phyloP scores from a whole-genome alignment of 2,888 invertebrate genomes.

The Thyatira batis region DNA sequence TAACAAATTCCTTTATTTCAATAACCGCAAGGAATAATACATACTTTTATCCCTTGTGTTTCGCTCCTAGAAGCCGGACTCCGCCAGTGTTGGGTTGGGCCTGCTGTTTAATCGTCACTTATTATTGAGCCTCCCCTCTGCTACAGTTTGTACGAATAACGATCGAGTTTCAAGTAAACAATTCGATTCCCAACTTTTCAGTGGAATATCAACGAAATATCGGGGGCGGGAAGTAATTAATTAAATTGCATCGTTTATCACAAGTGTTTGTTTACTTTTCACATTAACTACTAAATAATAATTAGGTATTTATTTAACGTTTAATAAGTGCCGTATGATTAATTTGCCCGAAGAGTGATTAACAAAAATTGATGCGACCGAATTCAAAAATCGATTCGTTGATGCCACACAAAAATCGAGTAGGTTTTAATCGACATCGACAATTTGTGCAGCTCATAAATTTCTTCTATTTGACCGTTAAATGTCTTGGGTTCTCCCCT shows the following conservation, averaged over 20 bases:
- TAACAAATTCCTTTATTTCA: not conserved
- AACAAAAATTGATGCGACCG: no score
- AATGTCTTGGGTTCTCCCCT: slow-evolving; percentile 43
- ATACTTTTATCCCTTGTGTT: slow-evolving; percentile 30
- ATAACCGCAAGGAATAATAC: slow-evolving; percentile 4
- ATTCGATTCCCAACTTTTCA: slow-evolving; percentile 44
- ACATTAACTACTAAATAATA: no score
- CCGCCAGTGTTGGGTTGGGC: slow-evolving; percentile 40
- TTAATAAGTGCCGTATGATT: no score
- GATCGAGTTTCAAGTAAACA: slow-evolving; percentile 57
- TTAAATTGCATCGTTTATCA: slow-evolving; percentile 2
- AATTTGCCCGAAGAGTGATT: no score
- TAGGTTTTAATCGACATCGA: not conserved
- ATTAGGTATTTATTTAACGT: no score
- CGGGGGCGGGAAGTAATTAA: slow-evolving; percentile 12
- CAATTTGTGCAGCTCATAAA: slow-evolving; percentile 13
- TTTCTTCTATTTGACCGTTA: slow-evolving; percentile 51
- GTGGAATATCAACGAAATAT: slow-evolving; percentile 17
- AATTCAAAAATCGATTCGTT: no score
- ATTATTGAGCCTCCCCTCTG: slow-evolving; percentile 64
- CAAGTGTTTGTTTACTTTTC: not conserved
- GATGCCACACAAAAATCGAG: not conserved
- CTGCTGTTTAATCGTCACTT: slow-evolving; percentile 64
- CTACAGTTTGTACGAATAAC: slow-evolving; percentile 49
- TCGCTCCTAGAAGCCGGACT: slow-evolving; percentile 28